Evolutionary conservation across 2,797 vertebrate species (phyloP).

Genomic region (Streptopelia turtur): DNA sequence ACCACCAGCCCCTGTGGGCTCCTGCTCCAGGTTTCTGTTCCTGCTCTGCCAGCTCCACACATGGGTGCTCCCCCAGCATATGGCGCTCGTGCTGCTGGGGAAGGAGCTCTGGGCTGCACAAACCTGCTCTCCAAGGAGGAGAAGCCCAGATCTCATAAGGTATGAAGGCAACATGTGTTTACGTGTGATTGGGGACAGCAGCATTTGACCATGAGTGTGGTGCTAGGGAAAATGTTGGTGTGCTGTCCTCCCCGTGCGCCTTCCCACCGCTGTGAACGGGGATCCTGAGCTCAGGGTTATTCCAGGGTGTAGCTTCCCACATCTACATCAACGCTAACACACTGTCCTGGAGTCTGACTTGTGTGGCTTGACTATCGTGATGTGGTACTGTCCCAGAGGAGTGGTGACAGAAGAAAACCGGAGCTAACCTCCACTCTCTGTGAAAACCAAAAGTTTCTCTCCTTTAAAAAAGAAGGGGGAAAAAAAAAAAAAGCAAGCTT

Average conservation of each 20-base stretch:
- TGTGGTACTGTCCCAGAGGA: background rate
- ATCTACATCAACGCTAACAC: fast-evolving
- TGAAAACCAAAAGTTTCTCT: background rate
- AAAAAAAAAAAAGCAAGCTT: background rate
- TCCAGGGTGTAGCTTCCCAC: background rate
- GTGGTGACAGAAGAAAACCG: fast-evolving
- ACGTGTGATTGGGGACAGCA: background rate
- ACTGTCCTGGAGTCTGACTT: background rate
- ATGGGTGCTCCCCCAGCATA: fast-evolving
- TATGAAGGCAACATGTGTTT: background rate
- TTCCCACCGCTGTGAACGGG: fast-evolving
- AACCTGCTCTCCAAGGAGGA: background rate
- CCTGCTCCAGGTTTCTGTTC: background rate
- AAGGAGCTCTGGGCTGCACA: background rate
- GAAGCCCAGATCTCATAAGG: background rate
- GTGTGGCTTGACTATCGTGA: fast-evolving
- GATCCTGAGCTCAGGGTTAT: background rate
- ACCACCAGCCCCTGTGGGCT: background rate
- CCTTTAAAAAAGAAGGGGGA: background rate
- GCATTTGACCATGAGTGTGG: background rate
- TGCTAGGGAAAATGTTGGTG: background rate
- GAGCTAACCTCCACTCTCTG: fast-evolving
- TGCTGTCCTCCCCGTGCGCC: background rate
- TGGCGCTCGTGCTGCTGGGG: fast-evolving
- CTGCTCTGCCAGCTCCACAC: background rate